Base-by-base conservation (phyloP, 2,797 vertebrate genomes). In the Phoxinus dragarum region DNA sequence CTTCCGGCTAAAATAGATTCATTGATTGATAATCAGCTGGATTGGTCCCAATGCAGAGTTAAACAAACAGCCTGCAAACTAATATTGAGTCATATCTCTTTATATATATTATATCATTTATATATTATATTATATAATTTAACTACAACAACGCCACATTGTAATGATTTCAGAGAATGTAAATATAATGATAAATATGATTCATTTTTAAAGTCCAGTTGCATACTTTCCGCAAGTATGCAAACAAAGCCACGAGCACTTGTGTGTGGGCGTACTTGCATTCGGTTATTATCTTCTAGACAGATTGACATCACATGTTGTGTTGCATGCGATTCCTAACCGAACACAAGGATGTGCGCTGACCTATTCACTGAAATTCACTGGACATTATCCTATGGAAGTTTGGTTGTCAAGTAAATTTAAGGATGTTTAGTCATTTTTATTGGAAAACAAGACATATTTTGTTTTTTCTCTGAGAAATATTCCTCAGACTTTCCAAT, bases 1-100 rank as follows among this genome's bases (percentile, higher is more conserved):
- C 23, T 34, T 81, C 66, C 9, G 11, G n/a, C 66, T 86, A 27
- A 82, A 84, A 87, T 49, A 75, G 54, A 88, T 79, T 73, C 8
- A 74, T 38, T 79, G 31, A 76, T 71, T 86, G 44, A 64, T 21
- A 84, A 82, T 82, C 52, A 73, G 16, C 40, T 23, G 1, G 31
- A 23, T 38, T 85, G 54, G 67, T 64, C 71, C 44, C 78, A 83
- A 36, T 76, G 61, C 34, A 27, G 12, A 80, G 42, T 36, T 52
- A 34, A 34, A 72, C 47, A 72, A 82, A 73, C 23, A 44, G n/a
- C n/a, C 31, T 54, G 47, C 36, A 72, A 17, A 11, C 14, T 31
- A 14, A 72, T 61, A 47, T 47, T 47, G 52, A 36, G 11, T 47
- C 44, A 47, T 14, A 47, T 47, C 44, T 47, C 44, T 47, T 44